Evolutionary conservation across 2,113 vertebrate species (phyloP).

Genomic region (Otolemur garnettii): DNA sequence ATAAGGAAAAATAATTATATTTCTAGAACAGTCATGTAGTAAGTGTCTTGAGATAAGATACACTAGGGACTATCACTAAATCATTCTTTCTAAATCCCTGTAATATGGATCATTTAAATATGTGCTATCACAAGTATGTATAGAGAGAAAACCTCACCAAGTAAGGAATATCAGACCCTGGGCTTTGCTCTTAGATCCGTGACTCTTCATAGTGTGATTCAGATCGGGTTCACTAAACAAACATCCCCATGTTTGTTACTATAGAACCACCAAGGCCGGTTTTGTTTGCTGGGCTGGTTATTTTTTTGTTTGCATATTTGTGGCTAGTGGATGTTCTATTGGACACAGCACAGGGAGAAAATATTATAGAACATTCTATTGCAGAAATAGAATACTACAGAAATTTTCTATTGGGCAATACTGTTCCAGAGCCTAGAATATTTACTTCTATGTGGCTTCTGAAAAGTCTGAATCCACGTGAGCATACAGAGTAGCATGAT

Average conservation of each 20-base stretch:
- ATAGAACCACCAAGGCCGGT: neutral
- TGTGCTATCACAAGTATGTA: neutral
- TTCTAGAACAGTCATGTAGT: neutral
- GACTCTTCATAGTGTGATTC: neutral
- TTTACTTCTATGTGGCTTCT: neutral
- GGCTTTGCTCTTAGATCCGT: neutral
- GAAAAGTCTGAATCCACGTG: neutral
- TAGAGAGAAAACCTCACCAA: neutral
- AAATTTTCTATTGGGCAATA: neutral
- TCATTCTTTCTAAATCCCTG: neutral
- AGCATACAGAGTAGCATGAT: neutral
- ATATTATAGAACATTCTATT: neutral
- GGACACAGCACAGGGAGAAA: neutral
- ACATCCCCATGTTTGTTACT: neutral
- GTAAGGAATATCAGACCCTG: neutral
- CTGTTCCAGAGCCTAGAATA: neutral
- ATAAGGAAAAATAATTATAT: neutral
- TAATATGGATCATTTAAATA: conserved; percentile 13
- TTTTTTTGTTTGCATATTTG: neutral
- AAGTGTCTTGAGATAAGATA: conserved; percentile 32
- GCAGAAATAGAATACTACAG: neutral
- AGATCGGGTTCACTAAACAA: neutral
- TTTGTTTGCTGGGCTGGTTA: neutral
- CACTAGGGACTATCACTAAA: neutral
- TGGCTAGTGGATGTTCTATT: neutral